phyloP scores from a whole-genome alignment of 1,140 invertebrate genomes.

The Anastrepha ludens region DNA sequence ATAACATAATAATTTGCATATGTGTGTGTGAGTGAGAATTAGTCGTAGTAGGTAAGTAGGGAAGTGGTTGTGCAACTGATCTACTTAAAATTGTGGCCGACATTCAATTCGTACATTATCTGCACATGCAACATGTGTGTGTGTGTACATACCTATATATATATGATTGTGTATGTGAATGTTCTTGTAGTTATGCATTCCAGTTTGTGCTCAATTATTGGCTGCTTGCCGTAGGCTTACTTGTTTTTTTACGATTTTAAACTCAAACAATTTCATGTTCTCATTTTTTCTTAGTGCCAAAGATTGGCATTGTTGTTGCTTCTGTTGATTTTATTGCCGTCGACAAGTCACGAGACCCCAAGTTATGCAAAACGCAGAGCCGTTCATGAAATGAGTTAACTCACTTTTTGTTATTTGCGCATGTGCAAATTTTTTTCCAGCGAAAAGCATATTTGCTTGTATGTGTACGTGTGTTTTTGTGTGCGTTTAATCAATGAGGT shows the following conservation, averaged over 20 bases:
- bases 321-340: not conserved
- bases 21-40: not conserved
- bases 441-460: too few species aligned
- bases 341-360: not conserved
- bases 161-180: too few species aligned
- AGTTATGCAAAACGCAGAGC: not conserved
- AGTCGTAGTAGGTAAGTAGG: not conserved
- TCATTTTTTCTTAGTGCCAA: not conserved
- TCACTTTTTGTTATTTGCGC: not conserved
- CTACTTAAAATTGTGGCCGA: slow-evolving; percentile 9
- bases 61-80: slow-evolving; percentile 26
- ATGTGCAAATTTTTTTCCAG: too few species aligned
- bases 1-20: not conserved
- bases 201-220: not conserved
- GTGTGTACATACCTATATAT: not conserved
- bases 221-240: not conserved
- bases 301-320: too few species aligned
- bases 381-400: not conserved
- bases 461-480: too few species aligned
- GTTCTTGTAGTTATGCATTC: too few species aligned
- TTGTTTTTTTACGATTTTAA: not conserved
- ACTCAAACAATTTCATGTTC: not conserved
- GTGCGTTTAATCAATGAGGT: not conserved
- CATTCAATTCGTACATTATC: too few species aligned
- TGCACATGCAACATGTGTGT: too few species aligned